Conservation (phyloP, 2,113 vertebrate genomes). For the Microtus richardsoni region DNA sequence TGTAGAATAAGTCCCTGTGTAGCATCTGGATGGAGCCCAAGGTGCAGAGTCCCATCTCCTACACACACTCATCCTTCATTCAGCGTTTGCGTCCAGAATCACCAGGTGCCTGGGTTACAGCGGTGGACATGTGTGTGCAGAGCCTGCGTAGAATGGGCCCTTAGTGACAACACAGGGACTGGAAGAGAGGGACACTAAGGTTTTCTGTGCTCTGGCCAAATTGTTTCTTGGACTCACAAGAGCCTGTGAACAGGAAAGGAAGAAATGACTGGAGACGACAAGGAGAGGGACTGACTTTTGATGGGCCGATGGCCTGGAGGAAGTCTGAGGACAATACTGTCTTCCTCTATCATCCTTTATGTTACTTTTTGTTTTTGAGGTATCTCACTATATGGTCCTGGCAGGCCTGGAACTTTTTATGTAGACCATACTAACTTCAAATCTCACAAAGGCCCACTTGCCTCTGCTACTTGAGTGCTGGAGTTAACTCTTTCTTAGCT, state of each 20-base stretch:
- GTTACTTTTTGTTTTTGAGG: background rate
- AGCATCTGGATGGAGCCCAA: background rate
- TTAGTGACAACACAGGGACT: rapidly evolving
- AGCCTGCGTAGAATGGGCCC: background rate
- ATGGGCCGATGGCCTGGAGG: rapidly evolving
- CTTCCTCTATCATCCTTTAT: background rate
- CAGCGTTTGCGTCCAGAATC: background rate
- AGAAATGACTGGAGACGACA: background rate
- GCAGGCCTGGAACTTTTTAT: background rate
- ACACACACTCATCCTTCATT: background rate
- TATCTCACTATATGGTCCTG: background rate
- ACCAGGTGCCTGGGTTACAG: background rate
- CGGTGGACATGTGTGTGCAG: rapidly evolving
- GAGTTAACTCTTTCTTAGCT: background rate
- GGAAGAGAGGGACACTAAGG: background rate
- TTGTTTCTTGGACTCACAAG: background rate
- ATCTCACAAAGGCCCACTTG: background rate
- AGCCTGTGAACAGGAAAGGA: background rate
- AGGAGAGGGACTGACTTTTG: background rate
- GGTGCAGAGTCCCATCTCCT: background rate
- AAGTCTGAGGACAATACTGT: background rate
- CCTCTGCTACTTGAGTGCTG: background rate
- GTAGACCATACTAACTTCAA: background rate
- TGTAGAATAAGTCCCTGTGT: background rate
- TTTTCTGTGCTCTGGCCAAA: background rate